Conservation (phyloP, 2,797 vertebrate genomes). For the Sparidentex hasta region DNA sequence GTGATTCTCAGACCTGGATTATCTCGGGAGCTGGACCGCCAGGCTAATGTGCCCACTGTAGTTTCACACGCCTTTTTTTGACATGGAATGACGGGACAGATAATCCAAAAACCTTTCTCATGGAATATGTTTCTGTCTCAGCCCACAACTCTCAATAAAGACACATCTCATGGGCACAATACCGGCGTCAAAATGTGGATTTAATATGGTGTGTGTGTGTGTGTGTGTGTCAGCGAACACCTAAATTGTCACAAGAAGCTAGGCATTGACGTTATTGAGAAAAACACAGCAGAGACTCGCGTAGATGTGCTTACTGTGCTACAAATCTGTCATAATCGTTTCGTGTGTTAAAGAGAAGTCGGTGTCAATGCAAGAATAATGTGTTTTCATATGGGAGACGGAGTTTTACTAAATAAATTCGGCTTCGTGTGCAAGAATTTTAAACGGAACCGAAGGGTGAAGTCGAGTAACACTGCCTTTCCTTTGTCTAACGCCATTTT, state of each 20-base stretch:
- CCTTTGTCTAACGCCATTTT: slow-evolving; percentile 87
- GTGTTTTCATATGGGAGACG: background rate
- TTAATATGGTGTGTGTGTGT: slow-evolving; percentile 33
- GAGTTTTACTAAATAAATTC: background rate
- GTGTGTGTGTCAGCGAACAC: background rate
- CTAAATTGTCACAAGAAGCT: slow-evolving; percentile 29
- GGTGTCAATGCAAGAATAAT: background rate
- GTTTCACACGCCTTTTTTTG: slow-evolving; percentile 59
- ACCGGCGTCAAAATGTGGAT: slow-evolving; percentile 69
- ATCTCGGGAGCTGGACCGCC: slow-evolving; percentile 73
- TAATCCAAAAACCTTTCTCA: slow-evolving; percentile 53
- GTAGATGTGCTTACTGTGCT: background rate
- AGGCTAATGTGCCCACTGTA: slow-evolving; percentile 61
- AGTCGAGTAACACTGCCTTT: slow-evolving; percentile 11
- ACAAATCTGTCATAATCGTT: background rate
- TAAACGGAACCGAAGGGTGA: background rate
- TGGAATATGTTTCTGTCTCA: slow-evolving; percentile 73
- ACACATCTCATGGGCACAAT: slow-evolving; percentile 55
- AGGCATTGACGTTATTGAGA: slow-evolving; percentile 9
- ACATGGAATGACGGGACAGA: slow-evolving; percentile 67
- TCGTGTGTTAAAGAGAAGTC: background rate
- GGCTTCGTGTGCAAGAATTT: background rate
- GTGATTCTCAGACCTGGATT: slow-evolving; percentile 76
- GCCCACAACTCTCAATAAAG: slow-evolving; percentile 72
- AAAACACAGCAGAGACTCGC: background rate